Evolutionary conservation across 2,888 invertebrate genomes (phyloP).

Genomic region (Epistrophe grossulariae): DNA sequence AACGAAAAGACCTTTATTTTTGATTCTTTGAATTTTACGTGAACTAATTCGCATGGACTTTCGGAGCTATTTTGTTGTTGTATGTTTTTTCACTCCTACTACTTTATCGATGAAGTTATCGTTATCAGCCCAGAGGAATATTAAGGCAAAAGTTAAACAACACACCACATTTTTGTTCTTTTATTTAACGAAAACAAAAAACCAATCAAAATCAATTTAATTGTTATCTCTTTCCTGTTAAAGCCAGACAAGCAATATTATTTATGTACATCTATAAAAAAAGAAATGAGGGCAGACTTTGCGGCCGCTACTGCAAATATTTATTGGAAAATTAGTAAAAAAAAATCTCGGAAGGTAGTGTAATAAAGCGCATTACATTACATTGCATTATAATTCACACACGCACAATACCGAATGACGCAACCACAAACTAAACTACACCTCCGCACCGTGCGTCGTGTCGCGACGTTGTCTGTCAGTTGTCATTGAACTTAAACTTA

Average conservation of each 20-base stretch:
- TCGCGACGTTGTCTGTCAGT: background rate
- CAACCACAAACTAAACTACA: background rate
- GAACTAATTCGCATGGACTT: no score
- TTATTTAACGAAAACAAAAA: background rate
- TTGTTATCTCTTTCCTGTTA: conserved; percentile 5
- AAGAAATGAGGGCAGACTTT: background rate
- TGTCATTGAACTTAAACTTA: conserved; percentile 70
- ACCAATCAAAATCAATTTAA: conserved; percentile 10
- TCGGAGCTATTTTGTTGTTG: no score
- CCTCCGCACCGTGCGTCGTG: background rate
- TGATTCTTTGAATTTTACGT: no score
- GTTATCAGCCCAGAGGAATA: background rate
- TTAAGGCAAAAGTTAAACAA: background rate
- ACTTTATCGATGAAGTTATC: background rate
- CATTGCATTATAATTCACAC: conserved; percentile 15
- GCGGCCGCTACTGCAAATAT: background rate
- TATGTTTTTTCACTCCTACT: no score
- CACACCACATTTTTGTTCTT: background rate
- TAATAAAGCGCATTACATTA: background rate
- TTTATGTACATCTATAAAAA: background rate
- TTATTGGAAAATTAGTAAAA: background rate
- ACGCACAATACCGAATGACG: background rate
- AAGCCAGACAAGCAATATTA: background rate
- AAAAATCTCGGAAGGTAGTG: background rate
- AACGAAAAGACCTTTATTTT: no score